Evolutionary conservation across 2,797 vertebrate genomes (phyloP), one percentile per base, ranked within the genome.

Genomic region (Xyrichtys novacula): DNA sequence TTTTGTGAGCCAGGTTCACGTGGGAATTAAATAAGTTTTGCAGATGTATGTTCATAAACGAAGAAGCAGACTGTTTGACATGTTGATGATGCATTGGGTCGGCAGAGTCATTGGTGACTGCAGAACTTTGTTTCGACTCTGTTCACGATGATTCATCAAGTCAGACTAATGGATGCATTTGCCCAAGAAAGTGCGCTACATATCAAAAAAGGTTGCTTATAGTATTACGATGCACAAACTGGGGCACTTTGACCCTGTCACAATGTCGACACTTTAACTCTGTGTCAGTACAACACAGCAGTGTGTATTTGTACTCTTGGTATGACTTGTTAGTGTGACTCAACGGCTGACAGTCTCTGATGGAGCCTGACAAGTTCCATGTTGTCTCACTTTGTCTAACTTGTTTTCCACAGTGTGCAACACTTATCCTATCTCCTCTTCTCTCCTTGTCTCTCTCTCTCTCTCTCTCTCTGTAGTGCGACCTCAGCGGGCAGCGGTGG

Each of bases 401-500:
- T 71, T 80, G 70, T 75, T 72, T 78, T 65, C 39, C 59, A 60
- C 44, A 64, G 55, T 54, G 61, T 62, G 55, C 43, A 15, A 54
- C 63, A 40, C 63, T 39, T 25, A 22, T 65, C 62, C 76, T 52
- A 74, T 80, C 65, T 71, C 53, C 31, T n/a, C 31, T 28, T 15
- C 60, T 40, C 36, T 42, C 43, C 55, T 25, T 28, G 7, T 49
- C 43, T 22, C 19, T 46, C 31, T 26, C 43, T 57, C n/a, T 61
- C 23, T 53, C 3, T 46, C 60, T 56, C 40, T 29, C 28, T 57
- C 47, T 63, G 46, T 34, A 89, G 92, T 29, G 78, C 74, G 2
- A 72, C 87, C 39, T 86, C 86, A 5, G 78, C 78, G 1, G 82
- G 78, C 58, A 65, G 85, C 1, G 80, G 80, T 0, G 89, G 83